Base-by-base conservation (phyloP, 2,113 vertebrate species). In the Macaca mulatta region DNA sequence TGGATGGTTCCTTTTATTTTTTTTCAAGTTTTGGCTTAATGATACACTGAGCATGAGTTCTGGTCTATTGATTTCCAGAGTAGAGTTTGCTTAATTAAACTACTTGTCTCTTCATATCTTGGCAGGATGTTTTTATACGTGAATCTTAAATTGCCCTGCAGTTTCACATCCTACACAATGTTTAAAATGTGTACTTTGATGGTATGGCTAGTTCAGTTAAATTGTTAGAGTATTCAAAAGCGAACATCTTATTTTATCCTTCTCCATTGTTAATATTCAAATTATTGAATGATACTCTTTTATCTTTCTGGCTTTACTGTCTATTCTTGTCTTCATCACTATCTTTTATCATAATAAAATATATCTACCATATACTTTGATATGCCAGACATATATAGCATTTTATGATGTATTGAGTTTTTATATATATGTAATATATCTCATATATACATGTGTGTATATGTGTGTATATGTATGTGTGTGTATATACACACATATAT, bases 71-170 rank as follows among this genome's bases (percentile, higher is more conserved):
- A 85, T 90, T 93, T 95, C 87, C 89, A 45, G 57, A 93, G 92
- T 35, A 75, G 84, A 96, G 69, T 97, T 85, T 95, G 83, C 94
- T 95, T 97, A 98, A 95, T 96, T 97, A 97, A 98, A 96, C 89
- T 83, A 23, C 88, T 90, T 94, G 45, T 87, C 92, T 97, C 70
- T 89, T 95, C 52, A 35, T 72, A 64, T 81, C 89, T 96, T 90
- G 32, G 92, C n/a, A 32, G 61, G 18, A 67, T 93, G n/a, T 88
- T 90, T 85, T 83, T 78, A 30, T 74, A 78, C 0, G 0, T 90
- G 75, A 89, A 77, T 85, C 50, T 83, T 77, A 92, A 92, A 85
- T 84, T 72, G 22, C 74, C 69, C 82, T 40, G 1, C 0, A 12
- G 17, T 85, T 90, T 88, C 50, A 22, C 35, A n/a, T 35, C 75